Percentiles rank a stretch among this genome's conserved stretches.
phyloP scores from a whole-genome alignment of 2,888 invertebrate species.

The Cantharis rufa region DNA sequence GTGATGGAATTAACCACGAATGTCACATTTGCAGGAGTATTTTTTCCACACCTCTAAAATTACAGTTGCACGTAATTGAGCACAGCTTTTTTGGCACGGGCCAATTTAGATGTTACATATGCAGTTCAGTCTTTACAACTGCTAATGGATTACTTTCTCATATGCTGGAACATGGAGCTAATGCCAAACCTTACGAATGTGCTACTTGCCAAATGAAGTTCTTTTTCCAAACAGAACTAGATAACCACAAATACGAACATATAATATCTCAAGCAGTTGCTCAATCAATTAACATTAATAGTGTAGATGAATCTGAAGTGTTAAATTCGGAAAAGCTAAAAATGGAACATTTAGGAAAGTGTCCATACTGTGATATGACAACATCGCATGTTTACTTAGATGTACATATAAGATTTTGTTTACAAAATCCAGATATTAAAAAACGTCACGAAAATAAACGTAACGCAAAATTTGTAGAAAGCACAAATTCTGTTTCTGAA shows the following conservation, averaged over 20 bases:
- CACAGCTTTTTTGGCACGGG: conserved; percentile 89
- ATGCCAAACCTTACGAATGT: conserved; percentile 85
- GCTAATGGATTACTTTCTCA: conserved; percentile 81
- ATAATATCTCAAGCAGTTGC: conserved; percentile 8
- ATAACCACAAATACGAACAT: conserved; percentile 70
- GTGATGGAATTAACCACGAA: conserved; percentile 34
- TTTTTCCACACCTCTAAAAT: conserved; percentile 76
- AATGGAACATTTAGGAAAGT: conserved; percentile 3
- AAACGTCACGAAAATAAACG: conserved; percentile 14
- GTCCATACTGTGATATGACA: conserved; percentile 21
- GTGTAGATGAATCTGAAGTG: conserved; percentile 2
- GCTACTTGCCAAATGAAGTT: conserved; percentile 81
- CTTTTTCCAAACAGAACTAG: conserved; percentile 89
- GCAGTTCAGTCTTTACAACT: conserved; percentile 84
- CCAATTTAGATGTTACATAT: conserved; percentile 85
- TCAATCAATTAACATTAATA: conserved; percentile 10
- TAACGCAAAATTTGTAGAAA: conserved; percentile 9
- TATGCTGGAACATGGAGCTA: conserved; percentile 77
- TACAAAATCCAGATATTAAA: conserved; percentile 15
- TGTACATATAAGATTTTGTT: conserved; percentile 13
- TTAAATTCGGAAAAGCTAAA: conserved; percentile 1
- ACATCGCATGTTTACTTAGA: conserved; percentile 13
- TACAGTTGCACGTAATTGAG: conserved; percentile 88
- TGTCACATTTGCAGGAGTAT: conserved; percentile 74
- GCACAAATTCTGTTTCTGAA: conserved; percentile 2